Percentiles rank a stretch among this genome's conserved stretches.
Conservation (phyloP, 2,888 invertebrate species). For the Auanema sp. region DNA sequence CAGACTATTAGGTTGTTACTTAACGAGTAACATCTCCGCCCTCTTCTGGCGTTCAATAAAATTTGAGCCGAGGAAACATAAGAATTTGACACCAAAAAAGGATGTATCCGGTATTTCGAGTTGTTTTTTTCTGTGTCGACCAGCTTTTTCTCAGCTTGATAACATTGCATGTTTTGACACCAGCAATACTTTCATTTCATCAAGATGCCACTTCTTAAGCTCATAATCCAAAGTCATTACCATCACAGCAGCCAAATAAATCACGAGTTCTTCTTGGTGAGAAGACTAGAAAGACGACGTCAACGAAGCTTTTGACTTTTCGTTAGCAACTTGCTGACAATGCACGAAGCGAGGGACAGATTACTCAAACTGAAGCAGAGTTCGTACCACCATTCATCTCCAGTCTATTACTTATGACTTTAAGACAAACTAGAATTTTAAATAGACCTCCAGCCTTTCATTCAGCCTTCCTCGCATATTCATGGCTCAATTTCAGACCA, state of each 20-base stretch:
- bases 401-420: not conserved
- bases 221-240: constrained; percentile 23
- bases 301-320: not conserved
- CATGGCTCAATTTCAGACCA: constrained; percentile 15
- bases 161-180: constrained; percentile 8
- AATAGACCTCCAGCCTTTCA: not conserved
- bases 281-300: not conserved
- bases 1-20: too few species aligned
- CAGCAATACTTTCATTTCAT: constrained; percentile 10
- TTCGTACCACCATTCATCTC: not conserved
- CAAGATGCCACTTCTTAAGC: constrained; percentile 17
- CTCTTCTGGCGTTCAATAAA: too few species aligned
- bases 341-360: not conserved
- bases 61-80: too few species aligned
- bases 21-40: too few species aligned
- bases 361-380: not conserved
- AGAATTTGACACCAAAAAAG: too few species aligned
- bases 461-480: constrained; percentile 13
- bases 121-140: not conserved
- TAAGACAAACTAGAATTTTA: too few species aligned
- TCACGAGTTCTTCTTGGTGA: constrained; percentile 1
- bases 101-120: too few species aligned
- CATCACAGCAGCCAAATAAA: constrained; percentile 1
- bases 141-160: too few species aligned
- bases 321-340: not conserved